A percentile compares a stretch with the other conserved stretches of the same genome.
phyloP scores from a whole-genome alignment of 1,140 invertebrate genomes.

The Acromyrmex echinatior region DNA sequence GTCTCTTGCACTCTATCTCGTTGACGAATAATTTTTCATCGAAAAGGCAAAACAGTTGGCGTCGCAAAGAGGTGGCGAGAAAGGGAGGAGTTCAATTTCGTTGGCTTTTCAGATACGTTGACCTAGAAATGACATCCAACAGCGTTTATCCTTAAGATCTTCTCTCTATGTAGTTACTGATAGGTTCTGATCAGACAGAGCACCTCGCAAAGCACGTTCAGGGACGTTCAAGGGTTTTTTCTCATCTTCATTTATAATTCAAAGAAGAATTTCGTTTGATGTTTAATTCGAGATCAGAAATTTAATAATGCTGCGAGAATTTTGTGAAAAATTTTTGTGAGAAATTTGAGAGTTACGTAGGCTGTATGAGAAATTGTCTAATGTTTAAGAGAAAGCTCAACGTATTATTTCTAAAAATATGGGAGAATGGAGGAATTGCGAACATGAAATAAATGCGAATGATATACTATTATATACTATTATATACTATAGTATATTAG shows the following conservation, averaged over 20 bases:
- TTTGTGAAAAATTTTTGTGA: neutral
- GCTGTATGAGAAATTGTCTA: neutral
- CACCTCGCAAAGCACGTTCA: constrained; percentile 4
- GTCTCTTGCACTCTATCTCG: constrained; percentile 29
- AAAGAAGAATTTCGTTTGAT: constrained; percentile 6
- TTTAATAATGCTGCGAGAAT: neutral
- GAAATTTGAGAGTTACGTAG: neutral
- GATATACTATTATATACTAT: too few species aligned
- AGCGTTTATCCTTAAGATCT: constrained; percentile 72
- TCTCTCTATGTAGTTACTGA: constrained; percentile 68
- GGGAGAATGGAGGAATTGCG: too few species aligned
- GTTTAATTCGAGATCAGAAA: neutral
- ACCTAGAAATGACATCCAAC: constrained; percentile 75
- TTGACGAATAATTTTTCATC: constrained; percentile 70
- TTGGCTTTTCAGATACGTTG: constrained; percentile 71
- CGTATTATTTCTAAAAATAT: neutral
- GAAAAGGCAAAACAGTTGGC: constrained; percentile 48
- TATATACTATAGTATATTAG: too few species aligned
- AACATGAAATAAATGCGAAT: too few species aligned
- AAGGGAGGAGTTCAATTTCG: constrained; percentile 70
- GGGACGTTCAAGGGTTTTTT: neutral
- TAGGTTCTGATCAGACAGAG: constrained; percentile 66
- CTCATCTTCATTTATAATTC: neutral
- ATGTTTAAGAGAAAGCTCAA: neutral
- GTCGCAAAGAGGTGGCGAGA: constrained; percentile 24